Evolutionary conservation across 1,140 invertebrate species (phyloP), one percentile per base, ranked within the genome.

Genomic region (Lasioglossum baleicum): DNA sequence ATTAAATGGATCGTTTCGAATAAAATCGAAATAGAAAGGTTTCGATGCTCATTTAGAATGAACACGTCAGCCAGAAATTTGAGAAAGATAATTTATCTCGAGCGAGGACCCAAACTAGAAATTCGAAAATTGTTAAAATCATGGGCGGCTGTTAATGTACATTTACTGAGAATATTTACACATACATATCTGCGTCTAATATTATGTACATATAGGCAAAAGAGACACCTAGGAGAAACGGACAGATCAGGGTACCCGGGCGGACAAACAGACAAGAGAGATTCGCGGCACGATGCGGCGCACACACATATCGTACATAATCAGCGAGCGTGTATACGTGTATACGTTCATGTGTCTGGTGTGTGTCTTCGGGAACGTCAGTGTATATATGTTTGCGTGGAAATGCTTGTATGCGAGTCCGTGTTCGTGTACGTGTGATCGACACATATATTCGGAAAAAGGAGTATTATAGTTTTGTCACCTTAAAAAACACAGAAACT

Each of bases 401-500:
- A 22, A 15, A n/a, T 51, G 20, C 20, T 11, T 67, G 42, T 71
- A 42, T 72, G 31, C 20, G 15, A 44, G 5, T 51, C 35, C 51
- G 20, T 75, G 61, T 66, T n/a, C 60, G 17, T 44, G 8, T 63
- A 26, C 35, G 22, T 60, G n/a, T 60, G 68, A 69, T 72, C 53
- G 61, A 67, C 68, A 67, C 63, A 68, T 73, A 56, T 64, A 48
- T 48, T 48, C 10, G 13, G 44, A 48, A 11, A 11, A 79, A 75
- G 78, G 87, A 88, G 88, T 90, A 90, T 90, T 90, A 88, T 53
- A 88, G 66, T 84, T 87, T 53, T 20, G 77, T 79, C 61, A 53
- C 60, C 76, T 83, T 76, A 87, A 86, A 88, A 83, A 84, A 85
- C 83, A 89, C 83, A 86, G 83, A 88, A 86, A 88, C 83, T 87